These are phyloP conservation scores for Malurus cyaneus DNA, from an alignment of 2,113 vertebrate species.

Conservation along the genomic window DNA sequence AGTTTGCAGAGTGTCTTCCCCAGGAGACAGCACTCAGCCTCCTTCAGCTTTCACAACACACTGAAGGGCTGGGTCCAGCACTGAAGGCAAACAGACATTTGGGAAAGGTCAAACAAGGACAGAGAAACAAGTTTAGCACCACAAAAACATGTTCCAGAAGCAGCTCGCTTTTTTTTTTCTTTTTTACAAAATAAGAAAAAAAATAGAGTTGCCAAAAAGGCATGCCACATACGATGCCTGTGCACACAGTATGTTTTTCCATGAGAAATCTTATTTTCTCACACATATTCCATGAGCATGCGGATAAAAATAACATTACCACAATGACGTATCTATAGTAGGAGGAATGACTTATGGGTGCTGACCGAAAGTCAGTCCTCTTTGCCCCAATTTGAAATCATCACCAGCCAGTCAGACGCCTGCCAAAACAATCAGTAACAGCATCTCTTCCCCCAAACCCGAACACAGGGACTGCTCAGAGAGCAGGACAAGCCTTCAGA, in stretches of 20 bases:
- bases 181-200: background rate
- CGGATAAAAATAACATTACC: constrained; percentile 37
- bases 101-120: constrained; percentile 59
- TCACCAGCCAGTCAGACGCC: background rate
- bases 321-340: constrained; percentile 27
- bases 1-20: background rate
- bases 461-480: background rate
- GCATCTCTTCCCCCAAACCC: constrained; percentile 10
- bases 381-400: constrained; percentile 17
- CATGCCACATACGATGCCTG: background rate
- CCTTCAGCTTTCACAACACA: background rate
- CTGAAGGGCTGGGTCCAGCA: background rate
- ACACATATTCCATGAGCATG: background rate
- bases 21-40: background rate
- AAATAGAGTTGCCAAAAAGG: background rate
- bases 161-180: background rate
- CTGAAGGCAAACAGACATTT: constrained; percentile 6
- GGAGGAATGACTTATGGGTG: constrained; percentile 33
- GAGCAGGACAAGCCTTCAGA: background rate
- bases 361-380: constrained; percentile 33
- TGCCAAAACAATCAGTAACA: constrained; percentile 12
- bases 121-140: constrained; percentile 23
- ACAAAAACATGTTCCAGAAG: background rate
- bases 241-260: background rate
- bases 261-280: constrained; percentile 22